Base-by-base conservation (phyloP, 2,113 vertebrate genomes). In the Channa argus region DNA sequence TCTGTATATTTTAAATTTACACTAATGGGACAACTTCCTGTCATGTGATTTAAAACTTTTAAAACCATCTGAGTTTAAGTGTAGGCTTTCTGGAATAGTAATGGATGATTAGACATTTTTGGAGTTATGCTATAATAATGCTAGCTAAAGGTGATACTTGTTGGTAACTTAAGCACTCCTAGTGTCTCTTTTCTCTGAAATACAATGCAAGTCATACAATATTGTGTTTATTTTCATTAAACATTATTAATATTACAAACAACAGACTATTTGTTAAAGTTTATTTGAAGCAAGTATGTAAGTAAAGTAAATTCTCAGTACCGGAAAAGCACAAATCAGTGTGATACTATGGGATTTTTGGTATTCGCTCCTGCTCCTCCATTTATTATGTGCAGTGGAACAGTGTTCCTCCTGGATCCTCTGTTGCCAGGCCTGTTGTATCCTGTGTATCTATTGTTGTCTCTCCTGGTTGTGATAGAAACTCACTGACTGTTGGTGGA, bases 401-500 rank as follows among this genome's bases (percentile, higher is more conserved):
- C n/a, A 49, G 51, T 69, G 66, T 24, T 86, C 43, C 68, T 24
- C 24, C 24, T 24, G 24, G 24, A 24, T 24, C 24, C 24, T 77
- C 51, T 37, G 14, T 58, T 52, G 66, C 79, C 75, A 51, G 45
- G 55, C 51, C 65, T 79, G 69, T 86, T 69, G 24, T 49, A 64
- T 65, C 62, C 24, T 44, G 58, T 73, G n/a, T 79, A 73, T 86
- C 86, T 84, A 12, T 58, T 89, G 86, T 86, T 90, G 65, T 83
- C 86, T 89, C 90, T 91, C 65, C 49, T 53, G 80, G 60, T 77
- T 71, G 66, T 71, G 52, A 67, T 79, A 68, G 63, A 83, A 72
- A 59, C 79, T 71, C 47, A 14, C 24, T n/a, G 5, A 41, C 62
- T 58, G 45, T 45, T 50, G 45, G 39, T 73, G 43, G 73, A 39